phyloP scores from a whole-genome alignment of 2,888 invertebrate genomes.

The Cheiracanthium punctorium region DNA sequence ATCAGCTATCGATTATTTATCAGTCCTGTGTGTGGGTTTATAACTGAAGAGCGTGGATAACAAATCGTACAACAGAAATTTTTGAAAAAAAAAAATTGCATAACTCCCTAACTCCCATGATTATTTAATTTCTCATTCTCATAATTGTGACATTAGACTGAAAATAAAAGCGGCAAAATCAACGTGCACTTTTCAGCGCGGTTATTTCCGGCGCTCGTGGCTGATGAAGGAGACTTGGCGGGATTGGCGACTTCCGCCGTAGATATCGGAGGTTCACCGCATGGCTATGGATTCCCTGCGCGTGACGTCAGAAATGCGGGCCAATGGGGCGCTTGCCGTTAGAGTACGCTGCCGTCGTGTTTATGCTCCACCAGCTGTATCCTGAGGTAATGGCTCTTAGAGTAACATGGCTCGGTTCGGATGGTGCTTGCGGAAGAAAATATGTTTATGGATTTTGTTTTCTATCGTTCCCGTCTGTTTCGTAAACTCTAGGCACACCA shows the following conservation, averaged over 20 bases:
- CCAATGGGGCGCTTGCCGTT: constrained; percentile 23
- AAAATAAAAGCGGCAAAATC: too few relatives aligned
- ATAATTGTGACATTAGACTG: too few relatives aligned
- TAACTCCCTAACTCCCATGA: too few relatives aligned
- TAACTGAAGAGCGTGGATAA: too few relatives aligned
- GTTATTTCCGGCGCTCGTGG: background rate
- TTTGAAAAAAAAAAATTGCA: too few relatives aligned
- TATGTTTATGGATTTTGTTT: constrained; percentile 22
- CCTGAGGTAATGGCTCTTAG: constrained; percentile 46
- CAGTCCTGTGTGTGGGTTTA: too few relatives aligned
- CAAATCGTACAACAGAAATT: too few relatives aligned
- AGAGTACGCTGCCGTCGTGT: constrained; percentile 51
- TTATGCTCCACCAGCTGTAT: constrained; percentile 42
- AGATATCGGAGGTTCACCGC: background rate
- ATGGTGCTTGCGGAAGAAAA: constrained; percentile 24
- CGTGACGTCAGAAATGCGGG: constrained; percentile 8
- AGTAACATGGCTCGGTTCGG: constrained; percentile 53
- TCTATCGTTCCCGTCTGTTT: constrained; percentile 26
- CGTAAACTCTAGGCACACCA: constrained; percentile 15
- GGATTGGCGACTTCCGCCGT: constrained; percentile 9
- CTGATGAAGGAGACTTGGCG: background rate
- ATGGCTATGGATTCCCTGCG: background rate
- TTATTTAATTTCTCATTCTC: too few relatives aligned
- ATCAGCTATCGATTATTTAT: too few relatives aligned
- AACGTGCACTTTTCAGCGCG: too few relatives aligned